These are phyloP conservation scores for Salvelinus fontinalis DNA, from an alignment of 2,113 vertebrate species.

Conservation along the genomic window DNA sequence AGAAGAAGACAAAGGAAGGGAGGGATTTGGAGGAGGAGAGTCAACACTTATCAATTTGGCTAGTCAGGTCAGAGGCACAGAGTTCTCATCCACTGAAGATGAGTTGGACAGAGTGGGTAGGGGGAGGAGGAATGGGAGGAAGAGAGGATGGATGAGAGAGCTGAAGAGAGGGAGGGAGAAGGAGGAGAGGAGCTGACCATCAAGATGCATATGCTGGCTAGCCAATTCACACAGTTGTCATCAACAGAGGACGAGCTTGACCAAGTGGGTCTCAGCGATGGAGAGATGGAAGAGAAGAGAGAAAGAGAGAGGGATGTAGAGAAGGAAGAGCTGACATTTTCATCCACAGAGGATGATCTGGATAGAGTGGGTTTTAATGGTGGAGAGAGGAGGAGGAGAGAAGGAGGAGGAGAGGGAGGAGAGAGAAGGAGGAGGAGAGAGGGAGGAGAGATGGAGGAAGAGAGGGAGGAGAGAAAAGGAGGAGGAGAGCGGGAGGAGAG, in stretches of 20 bases:
- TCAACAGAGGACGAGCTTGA: conserved; percentile 67
- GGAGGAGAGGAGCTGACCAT: conserved; percentile 23
- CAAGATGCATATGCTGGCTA: conserved; percentile 40
- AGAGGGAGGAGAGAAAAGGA: conserved; percentile 39
- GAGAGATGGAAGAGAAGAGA: conserved; percentile 13
- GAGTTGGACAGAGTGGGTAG: conserved; percentile 54
- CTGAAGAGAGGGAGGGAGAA: conserved; percentile 40
- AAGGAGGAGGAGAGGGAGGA: conserved; percentile 57
- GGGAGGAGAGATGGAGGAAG: conserved; percentile 53
- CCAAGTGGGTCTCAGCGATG: conserved; percentile 13
- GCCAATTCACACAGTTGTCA: conserved; percentile 57
- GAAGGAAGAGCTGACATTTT: conserved; percentile 43
- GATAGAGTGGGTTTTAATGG: conserved; percentile 26
- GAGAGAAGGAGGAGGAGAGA: conserved; percentile 18
- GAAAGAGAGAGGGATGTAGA: conserved; percentile 1
- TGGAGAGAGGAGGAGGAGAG: conserved; percentile 31
- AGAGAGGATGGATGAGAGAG: conserved; percentile 23
- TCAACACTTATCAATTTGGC: conserved; percentile 55
- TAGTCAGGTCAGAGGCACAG: conserved; percentile 32
- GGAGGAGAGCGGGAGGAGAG: conserved; percentile 25
- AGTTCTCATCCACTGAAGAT: conserved; percentile 66
- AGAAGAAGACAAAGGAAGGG: not conserved
- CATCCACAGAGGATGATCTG: conserved; percentile 50
- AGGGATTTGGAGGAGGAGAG: conserved; percentile 28
- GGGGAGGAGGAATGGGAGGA: not conserved